Evolutionary conservation across 2,113 vertebrate species (phyloP), one percentile per base, ranked within the genome.

Genomic region (Alligator sinensis): DNA sequence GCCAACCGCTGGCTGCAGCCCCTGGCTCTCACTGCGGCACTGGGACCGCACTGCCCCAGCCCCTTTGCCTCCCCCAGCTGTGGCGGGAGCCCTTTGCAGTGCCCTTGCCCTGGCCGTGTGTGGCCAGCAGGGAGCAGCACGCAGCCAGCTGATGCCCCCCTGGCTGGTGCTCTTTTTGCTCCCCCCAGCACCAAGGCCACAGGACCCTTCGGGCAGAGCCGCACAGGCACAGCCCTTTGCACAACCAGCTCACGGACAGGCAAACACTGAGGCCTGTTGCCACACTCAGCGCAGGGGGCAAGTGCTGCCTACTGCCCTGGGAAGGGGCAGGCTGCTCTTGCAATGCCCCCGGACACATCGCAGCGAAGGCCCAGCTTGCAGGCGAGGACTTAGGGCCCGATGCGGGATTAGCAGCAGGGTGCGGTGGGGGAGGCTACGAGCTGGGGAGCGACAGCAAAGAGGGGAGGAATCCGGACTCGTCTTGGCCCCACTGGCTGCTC

Each of bases 31-130:
- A 0, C 3, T 1, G 1, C 5, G 3, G 58, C 87, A 77, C 34
- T 15, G 6, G 12, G 24, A 1, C 4, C 4, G n/a, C 13, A 0
- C 25, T 5, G 1, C 0, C 11, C 8, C 38, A 34, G 28, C 61
- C 22, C 47, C 68, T 19, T 54, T 27, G 58, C 13, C 75, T 47
- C 4, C 80, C 58, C 18, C 7, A 9, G 1, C 17, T 2, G 4
- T 19, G 61, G 61, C 24, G 61, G 19, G 6, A 10, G 3, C 3
- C 19, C 61, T 10, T 19, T 10, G 61, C 61, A 24, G 22, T 9
- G 27, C 14, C 15, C 1, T 25, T 64, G 24, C 58, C 3, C 3
- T 1, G 0, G 61, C 14, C 0, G 1, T 12, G 1, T 4, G 0
- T 8, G 30, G 5, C 9, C 34, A 0, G 85, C 78, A 5, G 22